phyloP scores from a whole-genome alignment of 2,888 invertebrate genomes.

The Chrysomela aeneicollis region DNA sequence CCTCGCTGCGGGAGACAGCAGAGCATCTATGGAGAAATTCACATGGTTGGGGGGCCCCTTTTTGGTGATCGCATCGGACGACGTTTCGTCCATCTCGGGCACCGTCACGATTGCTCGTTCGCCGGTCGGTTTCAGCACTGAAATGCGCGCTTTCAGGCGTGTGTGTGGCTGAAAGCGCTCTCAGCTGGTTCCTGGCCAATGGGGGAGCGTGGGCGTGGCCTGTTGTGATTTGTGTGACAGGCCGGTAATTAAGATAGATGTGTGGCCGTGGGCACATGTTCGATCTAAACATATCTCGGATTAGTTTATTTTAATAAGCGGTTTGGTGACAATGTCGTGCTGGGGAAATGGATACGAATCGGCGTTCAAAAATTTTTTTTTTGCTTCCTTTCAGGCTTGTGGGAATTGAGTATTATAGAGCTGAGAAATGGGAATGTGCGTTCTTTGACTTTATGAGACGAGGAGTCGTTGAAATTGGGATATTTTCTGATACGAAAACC shows the following conservation, averaged over 20 bases:
- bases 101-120: no score
- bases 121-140: conserved; percentile 41
- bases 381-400: no score
- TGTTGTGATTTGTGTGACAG: conserved; percentile 40
- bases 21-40: conserved; percentile 54
- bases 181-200: conserved; percentile 39
- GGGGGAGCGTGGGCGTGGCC: conserved; percentile 35
- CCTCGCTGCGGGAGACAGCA: conserved; percentile 38
- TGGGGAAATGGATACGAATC: background rate
- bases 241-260: conserved; percentile 47
- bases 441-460: no score
- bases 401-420: no score
- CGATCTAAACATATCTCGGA: conserved; percentile 41
- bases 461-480: no score
- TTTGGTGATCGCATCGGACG: no score
- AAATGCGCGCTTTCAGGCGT: conserved; percentile 39
- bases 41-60: conserved; percentile 43
- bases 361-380: no score
- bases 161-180: conserved; percentile 33
- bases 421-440: no score
- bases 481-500: no score
- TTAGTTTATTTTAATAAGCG: conserved; percentile 38
- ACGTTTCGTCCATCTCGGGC: no score
- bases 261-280: conserved; percentile 42
- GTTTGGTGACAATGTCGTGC: conserved; percentile 26